Evolutionary conservation across 2,113 vertebrate species (phyloP).

Genomic region (Pterocles gutturalis): DNA sequence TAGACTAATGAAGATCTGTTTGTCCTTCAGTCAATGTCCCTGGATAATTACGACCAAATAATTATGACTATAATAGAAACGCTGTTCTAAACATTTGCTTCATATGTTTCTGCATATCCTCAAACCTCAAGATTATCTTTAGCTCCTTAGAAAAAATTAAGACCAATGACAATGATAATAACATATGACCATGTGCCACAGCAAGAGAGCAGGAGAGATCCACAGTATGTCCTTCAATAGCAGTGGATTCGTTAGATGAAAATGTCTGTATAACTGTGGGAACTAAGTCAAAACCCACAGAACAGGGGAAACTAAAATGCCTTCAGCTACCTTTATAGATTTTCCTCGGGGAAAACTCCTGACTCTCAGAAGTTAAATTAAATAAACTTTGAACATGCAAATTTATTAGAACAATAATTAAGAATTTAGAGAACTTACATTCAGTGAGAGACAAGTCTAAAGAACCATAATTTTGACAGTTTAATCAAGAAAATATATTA

Average conservation of each 20-base stretch:
- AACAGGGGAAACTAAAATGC: neutral
- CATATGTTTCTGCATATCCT: neutral
- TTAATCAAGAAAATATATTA: neutral
- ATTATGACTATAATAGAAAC: neutral
- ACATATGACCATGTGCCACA: neutral
- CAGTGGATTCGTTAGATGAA: neutral
- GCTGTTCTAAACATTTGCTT: neutral
- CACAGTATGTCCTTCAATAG: neutral
- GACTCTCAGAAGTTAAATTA: neutral
- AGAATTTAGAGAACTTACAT: neutral
- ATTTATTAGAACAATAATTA: constrained; percentile 10
- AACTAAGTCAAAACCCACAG: neutral
- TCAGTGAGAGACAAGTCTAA: neutral
- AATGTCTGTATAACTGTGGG: neutral
- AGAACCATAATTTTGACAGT: neutral
- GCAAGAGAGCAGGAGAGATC: neutral
- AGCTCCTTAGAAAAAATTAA: neutral
- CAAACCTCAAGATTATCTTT: neutral
- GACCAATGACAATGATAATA: neutral
- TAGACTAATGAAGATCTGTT: neutral
- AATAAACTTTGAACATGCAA: neutral
- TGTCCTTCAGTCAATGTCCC: neutral
- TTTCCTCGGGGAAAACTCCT: neutral
- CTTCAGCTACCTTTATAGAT: neutral
- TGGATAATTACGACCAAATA: neutral